Base-by-base conservation (phyloP, 2,113 vertebrate genomes). In the Rhombomys opimus region DNA sequence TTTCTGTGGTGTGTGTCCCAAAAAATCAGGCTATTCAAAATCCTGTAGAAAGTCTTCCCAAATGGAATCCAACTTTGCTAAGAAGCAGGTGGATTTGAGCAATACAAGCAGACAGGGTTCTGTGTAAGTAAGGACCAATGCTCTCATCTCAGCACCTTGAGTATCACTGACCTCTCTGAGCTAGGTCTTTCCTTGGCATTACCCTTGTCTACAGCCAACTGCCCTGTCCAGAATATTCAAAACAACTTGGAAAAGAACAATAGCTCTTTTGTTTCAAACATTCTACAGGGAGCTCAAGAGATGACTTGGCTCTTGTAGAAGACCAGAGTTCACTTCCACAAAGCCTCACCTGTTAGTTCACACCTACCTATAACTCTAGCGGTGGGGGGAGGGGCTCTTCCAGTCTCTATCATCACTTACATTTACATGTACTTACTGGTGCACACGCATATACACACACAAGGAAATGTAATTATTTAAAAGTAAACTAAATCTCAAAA, bases 21-120 rank as follows among this genome's bases (percentile, higher is more conserved):
- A 18, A 70, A 87, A 86, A 89, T 52, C 65, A 89, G 25, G 54
- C 35, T 73, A 87, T 52, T 96, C n/a, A 78, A 67, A 96, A 67
- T 41, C 54, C 27, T 82, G 18, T 57, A 86, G 65, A 50, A 70
- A 57, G 23, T 63, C 72, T 89, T 92, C 54, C 54, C 61, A 87
- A 86, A 63, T 50, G 17, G 61, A 35, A 22, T 5, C 22, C 76
- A 87, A 22, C 59, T 92, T 38, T 91, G 30, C 46, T 68, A 80
- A 77, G 63, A 92, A 77, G 84, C n/a, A 91, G 63, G 50, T 52
- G n/a, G 20, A 38, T 96, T 17, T 46, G 75, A 92, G 3, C 3
- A 84, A 84, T 46, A 92, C 9, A 76, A 91, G 35, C 41, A 50
- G 32, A 61, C 32, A 68, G 57, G 70, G 22, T 46, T 76, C n/a